Conservation (phyloP, 2,113 vertebrate species). For the Ifrita kowaldi region DNA sequence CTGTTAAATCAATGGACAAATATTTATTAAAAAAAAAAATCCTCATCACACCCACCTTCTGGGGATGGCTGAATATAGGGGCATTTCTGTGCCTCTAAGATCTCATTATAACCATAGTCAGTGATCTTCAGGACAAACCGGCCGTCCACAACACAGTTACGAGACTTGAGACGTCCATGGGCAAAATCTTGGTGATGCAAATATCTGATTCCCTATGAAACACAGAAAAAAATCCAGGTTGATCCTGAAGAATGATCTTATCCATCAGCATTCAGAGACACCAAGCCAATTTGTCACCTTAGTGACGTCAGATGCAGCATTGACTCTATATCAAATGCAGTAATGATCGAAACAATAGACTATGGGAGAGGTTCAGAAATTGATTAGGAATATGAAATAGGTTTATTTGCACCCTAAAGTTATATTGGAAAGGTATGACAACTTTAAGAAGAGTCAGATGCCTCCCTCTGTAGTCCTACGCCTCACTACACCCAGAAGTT, state of each 20-base stretch:
- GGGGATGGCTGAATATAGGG: conserved; percentile 65
- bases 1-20: not conserved
- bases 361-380: not conserved
- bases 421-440: not conserved
- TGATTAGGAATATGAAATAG: not conserved
- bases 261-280: not conserved
- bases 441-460: not conserved
- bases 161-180: conserved; percentile 87
- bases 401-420: not conserved
- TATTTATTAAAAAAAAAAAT: not conserved
- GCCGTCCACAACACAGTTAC: conserved; percentile 90
- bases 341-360: not conserved
- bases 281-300: not conserved
- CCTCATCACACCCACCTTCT: conserved; percentile 76
- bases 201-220: conserved; percentile 88
- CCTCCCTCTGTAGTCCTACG: not conserved
- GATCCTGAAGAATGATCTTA: not conserved
- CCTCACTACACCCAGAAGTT: not conserved
- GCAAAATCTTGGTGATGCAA: conserved; percentile 85
- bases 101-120: conserved; percentile 85
- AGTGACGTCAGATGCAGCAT: not conserved
- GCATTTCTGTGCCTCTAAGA: conserved; percentile 82
- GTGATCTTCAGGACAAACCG: conserved; percentile 92
- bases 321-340: not conserved
- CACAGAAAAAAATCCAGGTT: not conserved